Percentiles rank a stretch among this genome's conserved stretches.
These are phyloP conservation scores for Geotria australis DNA, from an alignment of 2,797 vertebrate species.

Conservation along the genomic window DNA sequence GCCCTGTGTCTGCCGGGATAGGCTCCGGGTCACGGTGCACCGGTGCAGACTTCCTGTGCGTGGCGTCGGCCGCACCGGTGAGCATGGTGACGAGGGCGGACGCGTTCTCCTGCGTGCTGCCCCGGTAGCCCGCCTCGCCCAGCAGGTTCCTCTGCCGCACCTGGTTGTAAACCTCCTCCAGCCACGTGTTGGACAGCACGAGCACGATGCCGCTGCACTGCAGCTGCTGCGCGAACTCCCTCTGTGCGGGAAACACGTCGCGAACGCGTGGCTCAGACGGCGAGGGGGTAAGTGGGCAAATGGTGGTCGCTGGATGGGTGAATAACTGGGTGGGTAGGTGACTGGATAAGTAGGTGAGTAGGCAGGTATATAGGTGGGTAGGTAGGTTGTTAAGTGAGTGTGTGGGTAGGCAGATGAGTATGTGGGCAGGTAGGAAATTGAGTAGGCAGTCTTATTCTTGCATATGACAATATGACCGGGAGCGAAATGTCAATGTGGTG, in stretches of 20 bases:
- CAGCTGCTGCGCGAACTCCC: slow-evolving; percentile 61
- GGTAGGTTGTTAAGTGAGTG: no score
- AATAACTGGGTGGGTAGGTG: neutral
- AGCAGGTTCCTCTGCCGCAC: slow-evolving; percentile 63
- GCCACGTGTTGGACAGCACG: slow-evolving; percentile 69
- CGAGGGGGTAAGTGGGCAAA: neutral
- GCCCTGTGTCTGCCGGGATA: no score
- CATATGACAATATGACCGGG: no score
- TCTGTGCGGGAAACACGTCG: slow-evolving; percentile 15
- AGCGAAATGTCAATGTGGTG: no score
- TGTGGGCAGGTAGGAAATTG: no score
- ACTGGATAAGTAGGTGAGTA: neutral
- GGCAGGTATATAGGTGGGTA: no score
- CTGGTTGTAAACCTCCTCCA: slow-evolving; percentile 71
- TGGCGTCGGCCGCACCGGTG: slow-evolving; percentile 20
- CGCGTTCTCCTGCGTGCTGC: slow-evolving; percentile 29
- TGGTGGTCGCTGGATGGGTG: no score
- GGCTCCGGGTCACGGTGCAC: no score
- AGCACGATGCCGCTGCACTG: slow-evolving; percentile 61
- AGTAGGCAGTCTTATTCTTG: no score
- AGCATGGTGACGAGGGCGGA: slow-evolving; percentile 65
- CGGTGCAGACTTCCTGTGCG: no score
- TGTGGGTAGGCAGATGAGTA: no score
- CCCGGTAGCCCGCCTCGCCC: slow-evolving; percentile 63
- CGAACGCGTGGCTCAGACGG: no score